Evolutionary conservation across 1,140 invertebrate species (phyloP), one percentile per base, ranked within the genome.

Genomic region (Marisa cornuarietis): DNA sequence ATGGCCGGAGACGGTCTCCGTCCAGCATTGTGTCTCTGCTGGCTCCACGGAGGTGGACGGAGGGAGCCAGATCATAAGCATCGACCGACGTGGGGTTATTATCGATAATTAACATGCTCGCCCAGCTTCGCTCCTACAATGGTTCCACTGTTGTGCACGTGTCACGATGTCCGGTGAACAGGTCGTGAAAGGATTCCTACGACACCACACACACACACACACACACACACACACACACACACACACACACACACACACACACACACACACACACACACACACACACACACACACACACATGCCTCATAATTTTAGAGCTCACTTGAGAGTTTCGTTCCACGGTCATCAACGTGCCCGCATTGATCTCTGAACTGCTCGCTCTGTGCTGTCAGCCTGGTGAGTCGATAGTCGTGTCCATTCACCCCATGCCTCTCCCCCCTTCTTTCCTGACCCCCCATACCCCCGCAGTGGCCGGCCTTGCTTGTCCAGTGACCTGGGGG

Each of bases 21-120:
- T 7, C 71, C 51, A 5, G 8, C 71, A 42, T 52, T 52, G 51
- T 73, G 71, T 61, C 51, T 49, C 54, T 42, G 31, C 31, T 42
- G 71, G 26, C 22, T 49, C 14, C 14, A 73, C 11, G n/a, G 71
- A n/a, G 42, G 49, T 51, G 26, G 54, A 8, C 49, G 51, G 24
- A n/a, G 49, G 4, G 16, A 52, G 52, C 71, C 31, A 42, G 6
- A 42, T 42, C 31, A 42, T 6, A 42, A 42, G 6, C 31, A 42
- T 42, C 31, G 31, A 42, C 31, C 31, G 31, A 42, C 31, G 31
- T 42, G 49, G 22, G 71, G 49, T 52, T 54, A 73, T 73, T 73
- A 52, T 52, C 71, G 71, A 73, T 73, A 73, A 73, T 73, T 73
- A 52, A 73, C 71, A 49, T 73, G 71, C 54, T 73, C 71, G 51